These are phyloP conservation scores for Chrysotoxum bicinctum DNA, from an alignment of 2,888 invertebrate species.

Conservation along the genomic window DNA sequence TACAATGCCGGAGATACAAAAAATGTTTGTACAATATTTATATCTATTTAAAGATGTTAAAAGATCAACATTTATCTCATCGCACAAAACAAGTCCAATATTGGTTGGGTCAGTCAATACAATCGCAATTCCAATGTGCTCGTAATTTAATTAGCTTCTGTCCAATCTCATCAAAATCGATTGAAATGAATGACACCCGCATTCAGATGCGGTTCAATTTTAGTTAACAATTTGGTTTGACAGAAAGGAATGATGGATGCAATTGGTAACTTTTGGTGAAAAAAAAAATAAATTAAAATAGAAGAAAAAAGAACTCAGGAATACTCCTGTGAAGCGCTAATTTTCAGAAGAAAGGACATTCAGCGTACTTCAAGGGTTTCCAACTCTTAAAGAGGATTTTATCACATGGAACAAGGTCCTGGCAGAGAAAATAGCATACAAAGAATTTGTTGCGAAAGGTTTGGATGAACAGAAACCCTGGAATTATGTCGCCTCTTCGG, in stretches of 20 bases:
- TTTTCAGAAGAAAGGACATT: too few relatives aligned
- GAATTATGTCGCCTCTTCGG: too few relatives aligned
- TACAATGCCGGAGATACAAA: neutral
- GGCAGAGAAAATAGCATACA: too few relatives aligned
- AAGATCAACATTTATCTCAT: neutral
- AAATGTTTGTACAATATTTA: neutral
- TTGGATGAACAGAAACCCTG: too few relatives aligned
- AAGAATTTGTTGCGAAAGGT: too few relatives aligned
- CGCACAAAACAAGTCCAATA: conserved; percentile 4
- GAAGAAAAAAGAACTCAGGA: too few relatives aligned
- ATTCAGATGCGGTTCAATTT: conserved; percentile 25
- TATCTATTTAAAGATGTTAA: neutral
- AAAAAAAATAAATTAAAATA: neutral
- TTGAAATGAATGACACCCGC: conserved; percentile 41
- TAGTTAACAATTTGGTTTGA: conserved; percentile 9
- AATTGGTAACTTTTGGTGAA: neutral
- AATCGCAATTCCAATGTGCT: neutral
- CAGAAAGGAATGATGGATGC: neutral
- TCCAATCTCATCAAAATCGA: conserved; percentile 29
- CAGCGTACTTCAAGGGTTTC: too few relatives aligned
- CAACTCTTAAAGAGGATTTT: too few relatives aligned
- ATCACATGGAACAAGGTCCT: too few relatives aligned
- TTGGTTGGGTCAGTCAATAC: neutral
- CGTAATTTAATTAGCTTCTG: conserved; percentile 41
- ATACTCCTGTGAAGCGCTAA: too few relatives aligned